A percentile compares a stretch with the other conserved stretches of the same genome.
Evolutionary conservation across 2,113 vertebrate genomes (phyloP).

Genomic region (Hypomesus transpacificus): DNA sequence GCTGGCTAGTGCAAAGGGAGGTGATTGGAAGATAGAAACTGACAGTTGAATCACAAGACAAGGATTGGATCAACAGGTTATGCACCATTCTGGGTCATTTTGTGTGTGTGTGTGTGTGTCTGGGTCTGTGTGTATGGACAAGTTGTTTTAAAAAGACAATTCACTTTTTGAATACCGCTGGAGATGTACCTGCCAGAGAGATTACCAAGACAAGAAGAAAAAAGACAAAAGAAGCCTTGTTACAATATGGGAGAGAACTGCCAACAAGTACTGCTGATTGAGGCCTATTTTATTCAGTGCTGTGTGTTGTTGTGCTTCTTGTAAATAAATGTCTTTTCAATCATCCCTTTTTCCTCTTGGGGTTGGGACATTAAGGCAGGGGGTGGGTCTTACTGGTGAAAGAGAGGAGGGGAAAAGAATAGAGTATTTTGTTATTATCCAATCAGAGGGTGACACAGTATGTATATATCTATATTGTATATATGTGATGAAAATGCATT

Average conservation of each 20-base stretch:
- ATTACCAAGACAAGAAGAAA: slow-evolving; percentile 60
- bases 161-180: slow-evolving; percentile 61
- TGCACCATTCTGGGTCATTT: slow-evolving; percentile 29
- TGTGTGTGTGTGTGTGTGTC: slow-evolving; percentile 31
- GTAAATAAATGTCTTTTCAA: slow-evolving; percentile 87
- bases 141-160: slow-evolving; percentile 44
- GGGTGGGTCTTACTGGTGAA: slow-evolving; percentile 67
- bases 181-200: slow-evolving; percentile 75
- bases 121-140: slow-evolving; percentile 38
- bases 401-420: slow-evolving; percentile 71
- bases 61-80: slow-evolving; percentile 61
- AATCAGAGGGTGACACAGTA: slow-evolving; percentile 83
- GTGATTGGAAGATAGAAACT: slow-evolving; percentile 22
- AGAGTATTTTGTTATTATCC: slow-evolving; percentile 96
- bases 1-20: slow-evolving; percentile 7
- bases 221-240: slow-evolving; percentile 55
- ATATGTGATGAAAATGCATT: slow-evolving; percentile 91
- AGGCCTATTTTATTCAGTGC: slow-evolving; percentile 84
- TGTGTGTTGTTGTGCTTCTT: slow-evolving; percentile 85
- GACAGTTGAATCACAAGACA: slow-evolving; percentile 44
- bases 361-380: slow-evolving; percentile 69
- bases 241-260: slow-evolving; percentile 75
- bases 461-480: slow-evolving; percentile 97
- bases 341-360: slow-evolving; percentile 76
- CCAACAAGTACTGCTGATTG: slow-evolving; percentile 75